Base-by-base conservation (phyloP, 2,797 vertebrate genomes). In the Petrocephalus schoutedeni region DNA sequence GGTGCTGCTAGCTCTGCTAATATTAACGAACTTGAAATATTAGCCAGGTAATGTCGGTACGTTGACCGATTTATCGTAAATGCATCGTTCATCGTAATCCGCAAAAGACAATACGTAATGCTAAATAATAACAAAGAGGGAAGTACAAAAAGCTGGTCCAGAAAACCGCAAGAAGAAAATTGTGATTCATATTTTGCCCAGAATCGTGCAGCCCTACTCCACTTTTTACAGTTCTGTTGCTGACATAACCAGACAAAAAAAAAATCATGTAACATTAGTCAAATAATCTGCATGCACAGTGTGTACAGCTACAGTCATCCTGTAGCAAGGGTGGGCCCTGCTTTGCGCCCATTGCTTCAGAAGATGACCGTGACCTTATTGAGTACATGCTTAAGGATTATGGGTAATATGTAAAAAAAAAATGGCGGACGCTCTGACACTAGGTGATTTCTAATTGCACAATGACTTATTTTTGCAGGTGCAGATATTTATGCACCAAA, bases 211-310 rank as follows among this genome's bases (percentile, higher is more conserved):
- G 4, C 32, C 28, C 32, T 2, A 41, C 61, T 32, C 61, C 64
- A 71, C 32, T 74, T 71, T 36, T 36, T 74, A 41, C 16, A 32
- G 32, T 74, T 3, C 64, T 14, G 28, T 71, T 71, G 64, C 28
- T 14, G 4, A 71, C 32, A 71, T 6, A 4, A 28, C 64, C 32
- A 36, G 64, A 4, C 64, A 36, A 12, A 41, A 41, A 74, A 23
- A n/a, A 19, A 32, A 12, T 12, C 21, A 67, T 28, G 23, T 67
- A 36, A 71, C 28, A 32, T 74, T 74, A 74, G 67, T 14, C 32
- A 74, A 36, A 74, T 74, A 71, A 71, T 74, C 67, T 74, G 32
- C 67, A 74, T 74, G 67, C 28, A 74, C 67, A 74, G 14, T 74
- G 67, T 14, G 12, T 19, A 41, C 14, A 41, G 14, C 67, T 74